phyloP scores from a whole-genome alignment of 2,113 vertebrate genomes.

The Pseudolaguvia tuberculata region DNA sequence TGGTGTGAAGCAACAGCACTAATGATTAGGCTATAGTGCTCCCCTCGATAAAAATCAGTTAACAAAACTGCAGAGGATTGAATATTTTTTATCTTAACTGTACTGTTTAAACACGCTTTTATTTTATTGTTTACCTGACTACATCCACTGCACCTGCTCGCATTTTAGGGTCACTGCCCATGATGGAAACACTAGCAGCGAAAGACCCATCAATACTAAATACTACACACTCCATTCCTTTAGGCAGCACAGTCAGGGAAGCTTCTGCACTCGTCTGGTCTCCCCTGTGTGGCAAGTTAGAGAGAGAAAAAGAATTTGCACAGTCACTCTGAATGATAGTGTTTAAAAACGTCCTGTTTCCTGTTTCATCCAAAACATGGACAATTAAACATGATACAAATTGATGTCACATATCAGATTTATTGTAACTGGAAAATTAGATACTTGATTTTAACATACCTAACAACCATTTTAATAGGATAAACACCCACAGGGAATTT shows the following conservation, averaged over 20 bases:
- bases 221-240: conserved; percentile 14
- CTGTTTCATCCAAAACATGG: too few relatives aligned
- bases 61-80: too few relatives aligned
- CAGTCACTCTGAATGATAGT: not conserved
- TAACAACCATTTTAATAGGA: conserved; percentile 14
- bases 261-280: conserved; percentile 8
- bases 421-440: not conserved
- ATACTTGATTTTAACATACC: not conserved
- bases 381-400: not conserved
- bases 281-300: not conserved
- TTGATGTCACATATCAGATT: too few relatives aligned
- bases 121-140: not conserved
- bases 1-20: too few relatives aligned
- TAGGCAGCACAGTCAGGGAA: not conserved
- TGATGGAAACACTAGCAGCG: conserved; percentile 16
- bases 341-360: too few relatives aligned
- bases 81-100: too few relatives aligned
- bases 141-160: conserved; percentile 20
- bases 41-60: too few relatives aligned
- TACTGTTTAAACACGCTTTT: not conserved
- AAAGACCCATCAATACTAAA: conserved; percentile 26
- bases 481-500: conserved; percentile 13
- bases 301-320: not conserved
- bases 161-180: conserved; percentile 18
- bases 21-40: too few relatives aligned